Evolutionary conservation across 1,140 invertebrate genomes (phyloP).

Genomic region (Eciton burchellii): DNA sequence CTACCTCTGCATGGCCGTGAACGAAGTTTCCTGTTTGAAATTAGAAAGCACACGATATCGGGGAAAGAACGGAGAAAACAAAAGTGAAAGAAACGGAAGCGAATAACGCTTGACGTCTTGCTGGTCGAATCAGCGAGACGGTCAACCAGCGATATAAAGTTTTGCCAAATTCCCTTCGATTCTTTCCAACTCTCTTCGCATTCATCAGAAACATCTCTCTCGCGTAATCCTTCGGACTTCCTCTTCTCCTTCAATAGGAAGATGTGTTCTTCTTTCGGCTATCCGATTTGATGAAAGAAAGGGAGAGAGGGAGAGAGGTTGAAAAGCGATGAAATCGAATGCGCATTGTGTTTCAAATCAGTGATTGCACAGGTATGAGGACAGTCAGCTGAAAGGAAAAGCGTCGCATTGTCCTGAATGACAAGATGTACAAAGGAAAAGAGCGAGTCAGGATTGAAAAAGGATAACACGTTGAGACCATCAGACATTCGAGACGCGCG

Average conservation of each 20-base stretch:
- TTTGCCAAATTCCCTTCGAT: constrained; percentile 58
- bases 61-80: not conserved
- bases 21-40: constrained; percentile 13
- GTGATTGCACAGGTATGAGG: constrained; percentile 43
- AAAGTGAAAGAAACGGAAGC: not conserved
- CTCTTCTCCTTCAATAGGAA: not conserved
- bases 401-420: constrained; percentile 61
- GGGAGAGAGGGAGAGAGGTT: not conserved
- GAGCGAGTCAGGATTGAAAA: constrained; percentile 5
- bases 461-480: not conserved
- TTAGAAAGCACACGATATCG: constrained; percentile 16
- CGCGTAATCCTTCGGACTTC: constrained; percentile 2
- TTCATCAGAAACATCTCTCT: constrained; percentile 2
- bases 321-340: constrained; percentile 47
- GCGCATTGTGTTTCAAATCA: constrained; percentile 56
- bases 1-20: not conserved
- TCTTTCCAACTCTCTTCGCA: constrained; percentile 20
- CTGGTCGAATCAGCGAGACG: constrained; percentile 38
- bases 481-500: constrained; percentile 33
- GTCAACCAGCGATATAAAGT: constrained; percentile 60
- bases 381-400: constrained; percentile 43
- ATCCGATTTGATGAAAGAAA: constrained; percentile 1
- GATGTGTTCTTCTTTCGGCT: constrained; percentile 13
- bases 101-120: constrained; percentile 24
- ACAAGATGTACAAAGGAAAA: constrained; percentile 54